Evolutionary conservation across 2,797 vertebrate genomes (phyloP), one percentile per base, ranked within the genome.

Genomic region (Amphiprion clarkii): DNA sequence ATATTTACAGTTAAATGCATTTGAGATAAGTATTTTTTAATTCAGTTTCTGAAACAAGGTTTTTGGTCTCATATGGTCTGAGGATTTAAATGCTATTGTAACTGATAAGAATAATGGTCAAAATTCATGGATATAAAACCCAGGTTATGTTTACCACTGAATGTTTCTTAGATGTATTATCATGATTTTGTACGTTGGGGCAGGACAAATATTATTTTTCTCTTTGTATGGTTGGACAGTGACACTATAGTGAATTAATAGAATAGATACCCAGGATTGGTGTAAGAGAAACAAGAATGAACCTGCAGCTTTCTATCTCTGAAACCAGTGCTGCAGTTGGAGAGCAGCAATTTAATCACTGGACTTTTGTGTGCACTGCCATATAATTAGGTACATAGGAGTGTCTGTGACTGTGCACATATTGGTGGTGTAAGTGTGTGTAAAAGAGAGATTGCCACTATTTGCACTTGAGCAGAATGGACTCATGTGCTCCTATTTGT

Each of bases 401-500:
- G 59, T 61, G 55, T 81, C n/a, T 83, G 82, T 88, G 84, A 76
- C 83, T 60, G 60, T 60, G 81, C 81, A 83, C 84, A 67, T 73
- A 65, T 77, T 73, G 53, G 3, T 36, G 52, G 25, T 36, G 67
- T 63, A 10, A 52, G 44, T 77, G 58, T 76, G 25, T 78, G 13
- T 77, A 36, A 69, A 76, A 66, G 25, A 56, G 75, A 76, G 51
- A 67, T 67, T 53, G 64, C 13, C 67, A 67, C 73, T 88, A 85
- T 92, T 94, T 92, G 84, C 84, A 87, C 89, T 90, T 87, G 71
- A 87, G 72, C 78, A 71, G 74, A 79, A 83, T 57, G 52, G 60
- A 81, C 66, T 74, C 0, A 4, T 58, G 31, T 33, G 14, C 23
- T 53, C 36, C 72, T 65, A 42, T 81, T 85, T 87, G 72, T 72